Conservation (phyloP, 2,797 vertebrate genomes). For the Phrynocephalus guinanensis region DNA sequence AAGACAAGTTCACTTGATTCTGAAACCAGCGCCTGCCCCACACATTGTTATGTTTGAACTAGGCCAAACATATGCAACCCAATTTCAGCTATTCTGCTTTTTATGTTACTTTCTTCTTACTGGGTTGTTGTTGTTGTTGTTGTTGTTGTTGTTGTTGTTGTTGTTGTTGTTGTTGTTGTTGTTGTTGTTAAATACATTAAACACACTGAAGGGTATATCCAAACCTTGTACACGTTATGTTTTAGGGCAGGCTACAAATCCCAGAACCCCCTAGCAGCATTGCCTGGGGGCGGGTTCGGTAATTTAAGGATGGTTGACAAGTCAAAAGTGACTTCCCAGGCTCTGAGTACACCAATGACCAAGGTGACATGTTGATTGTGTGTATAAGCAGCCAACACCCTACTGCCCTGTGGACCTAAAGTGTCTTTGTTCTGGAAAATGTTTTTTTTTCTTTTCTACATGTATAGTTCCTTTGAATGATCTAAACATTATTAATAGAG, state of each 20-base stretch:
- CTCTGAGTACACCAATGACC: not conserved
- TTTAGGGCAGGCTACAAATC: no score
- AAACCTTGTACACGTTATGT: no score
- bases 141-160: no score
- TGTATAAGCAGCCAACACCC: not conserved
- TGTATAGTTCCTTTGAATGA: not conserved
- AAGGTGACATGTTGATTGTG: no score
- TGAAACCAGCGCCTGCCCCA: not conserved
- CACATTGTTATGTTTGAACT: not conserved
- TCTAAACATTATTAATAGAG: not conserved
- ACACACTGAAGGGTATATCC: not conserved
- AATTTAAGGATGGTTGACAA: no score
- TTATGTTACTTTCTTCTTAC: not conserved
- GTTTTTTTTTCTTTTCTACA: not conserved
- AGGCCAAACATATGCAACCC: no score
- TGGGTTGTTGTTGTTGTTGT: no score
- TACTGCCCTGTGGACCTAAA: not conserved
- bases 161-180: no score
- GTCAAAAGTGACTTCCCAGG: no score
- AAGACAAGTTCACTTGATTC: not conserved
- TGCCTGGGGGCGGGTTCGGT: not conserved
- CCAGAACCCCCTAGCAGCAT: not conserved
- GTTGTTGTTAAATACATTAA: not conserved
- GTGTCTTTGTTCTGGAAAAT: not conserved
- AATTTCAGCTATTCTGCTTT: not conserved